Base-by-base conservation (phyloP, 2,888 invertebrate genomes). In the Latrodectus hesperus region DNA sequence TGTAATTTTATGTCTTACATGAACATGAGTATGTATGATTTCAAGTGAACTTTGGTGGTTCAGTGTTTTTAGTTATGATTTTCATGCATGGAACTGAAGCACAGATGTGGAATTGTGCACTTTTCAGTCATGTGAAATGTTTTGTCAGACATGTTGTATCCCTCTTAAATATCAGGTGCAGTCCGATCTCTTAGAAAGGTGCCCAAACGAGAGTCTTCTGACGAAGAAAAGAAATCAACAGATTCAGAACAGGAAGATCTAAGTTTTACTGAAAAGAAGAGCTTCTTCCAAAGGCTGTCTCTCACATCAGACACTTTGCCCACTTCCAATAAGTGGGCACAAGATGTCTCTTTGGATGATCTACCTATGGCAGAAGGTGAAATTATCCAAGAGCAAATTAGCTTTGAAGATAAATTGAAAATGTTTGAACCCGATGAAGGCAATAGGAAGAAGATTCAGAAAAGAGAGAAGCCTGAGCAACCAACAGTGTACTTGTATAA, bases 201-300 rank as follows among this genome's bases (percentile, higher is more conserved):
- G 17, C 88, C 83, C 0, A 74, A 72, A 49, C 78, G 78, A 71
- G 79, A 78, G 26, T 53, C 72, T 49, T 77, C 81, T 9, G 79
- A 82, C 55, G 73, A 68, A 11, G 72, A 78, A 12, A 78, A 72
- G 53, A 87, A 87, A 38, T 87, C 86, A 1, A 80, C 88, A n/a
- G 88, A 84, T 68, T 84, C 83, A 1, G 84, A 89, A 70, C 79
- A 87, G 51, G 88, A 88, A 82, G 74, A 77, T 49, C 53, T 89
- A 16, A 89, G 89, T 73, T 89, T 89, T 70, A 82, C 86, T 5
- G 89, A 89, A 53, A 89, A 89, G 73, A 85, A 85, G 71, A 86
- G 82, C 52, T 88, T 88, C 72, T 89, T 89, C 70, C 89, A 89
- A 70, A 86, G 86, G 55, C 67, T 89, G 64, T 88, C 88, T 51